Base-by-base conservation (phyloP, 2,113 vertebrate genomes). In the Oryctolagus cuniculus region DNA sequence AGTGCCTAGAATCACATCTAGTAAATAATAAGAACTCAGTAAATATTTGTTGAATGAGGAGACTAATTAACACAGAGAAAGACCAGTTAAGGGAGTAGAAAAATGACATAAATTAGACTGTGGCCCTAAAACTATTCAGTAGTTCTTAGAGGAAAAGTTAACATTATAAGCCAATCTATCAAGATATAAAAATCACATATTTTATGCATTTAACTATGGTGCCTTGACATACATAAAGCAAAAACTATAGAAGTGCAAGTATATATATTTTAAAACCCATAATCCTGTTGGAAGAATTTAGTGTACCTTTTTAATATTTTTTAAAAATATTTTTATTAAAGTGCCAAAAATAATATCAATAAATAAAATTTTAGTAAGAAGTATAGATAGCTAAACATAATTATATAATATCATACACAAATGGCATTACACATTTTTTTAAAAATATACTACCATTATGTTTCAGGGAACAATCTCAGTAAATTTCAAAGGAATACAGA, bases 71-170 rank as follows among this genome's bases (percentile, higher is more conserved):
- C 17, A 36, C 69, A 86, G 55, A 58, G 55, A 19, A 91, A 73
- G 19, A 53, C 49, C 27, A 64, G 22, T 58, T 79, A 70, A 91
- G 24, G 12, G 61, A 92, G 70, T 89, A 72, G 38, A 77, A 96
- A 91, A 13, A 79, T 84, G 19, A 61, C n/a, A 36, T 25, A 84
- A 89, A 53, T 89, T 44, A 91, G 53, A 84, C n/a, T 79, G 70
- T 10, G 74, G 44, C 3, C 1, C 11, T 55, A 89, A 78, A 92
- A 86, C 70, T 75, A 44, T 86, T 89, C 63, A 73, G 16, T 79
- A 75, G 55, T 15, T 17, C 55, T 58, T 83, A 74, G 25, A 78
- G 21, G 36, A 69, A 81, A 22, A 77, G 63, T 89, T 82, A 27
- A 70, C 9, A 75, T 74, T 29, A 51, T 77, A 86, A 89, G 38